Conservation (phyloP, 2,113 vertebrate species). For the Empidonax alnorum region DNA sequence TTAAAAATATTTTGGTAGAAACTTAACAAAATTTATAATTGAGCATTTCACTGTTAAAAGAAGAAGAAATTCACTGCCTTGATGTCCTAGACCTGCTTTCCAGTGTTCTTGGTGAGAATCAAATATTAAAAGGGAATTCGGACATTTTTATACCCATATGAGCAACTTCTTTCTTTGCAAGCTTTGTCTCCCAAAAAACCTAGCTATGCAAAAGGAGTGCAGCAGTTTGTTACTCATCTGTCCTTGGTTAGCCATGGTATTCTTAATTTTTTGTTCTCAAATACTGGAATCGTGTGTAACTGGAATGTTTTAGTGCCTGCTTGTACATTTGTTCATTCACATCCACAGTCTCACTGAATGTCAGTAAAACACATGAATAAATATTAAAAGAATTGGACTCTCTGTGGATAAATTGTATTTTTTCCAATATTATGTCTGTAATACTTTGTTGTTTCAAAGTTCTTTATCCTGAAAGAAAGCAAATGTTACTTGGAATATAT, state of each 20-base stretch:
- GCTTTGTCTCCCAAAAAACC: not conserved
- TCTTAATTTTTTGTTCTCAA: not conserved
- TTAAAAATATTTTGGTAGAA: not conserved
- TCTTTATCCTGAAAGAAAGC: slow-evolving; percentile 10
- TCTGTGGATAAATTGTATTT: not conserved
- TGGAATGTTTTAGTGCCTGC: not conserved
- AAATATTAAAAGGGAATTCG: not conserved
- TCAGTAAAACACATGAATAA: not conserved
- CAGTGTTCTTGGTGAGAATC: not conserved
- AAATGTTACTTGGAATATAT: not conserved
- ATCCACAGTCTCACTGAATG: not conserved
- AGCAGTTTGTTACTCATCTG: not conserved
- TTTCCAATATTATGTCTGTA: not conserved
- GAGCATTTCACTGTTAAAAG: not conserved
- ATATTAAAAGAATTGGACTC: not conserved
- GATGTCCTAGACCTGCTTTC: not conserved
- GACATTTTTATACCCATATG: not conserved
- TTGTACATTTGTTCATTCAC: not conserved
- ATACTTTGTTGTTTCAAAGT: not conserved
- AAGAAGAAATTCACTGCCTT: not conserved
- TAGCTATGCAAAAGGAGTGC: slow-evolving; percentile 37
- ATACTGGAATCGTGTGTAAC: not conserved
- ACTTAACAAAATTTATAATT: not conserved
- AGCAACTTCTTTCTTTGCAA: not conserved
- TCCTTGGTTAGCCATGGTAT: not conserved